Conservation (phyloP, 2,888 invertebrate genomes). For the Thera britannica region DNA sequence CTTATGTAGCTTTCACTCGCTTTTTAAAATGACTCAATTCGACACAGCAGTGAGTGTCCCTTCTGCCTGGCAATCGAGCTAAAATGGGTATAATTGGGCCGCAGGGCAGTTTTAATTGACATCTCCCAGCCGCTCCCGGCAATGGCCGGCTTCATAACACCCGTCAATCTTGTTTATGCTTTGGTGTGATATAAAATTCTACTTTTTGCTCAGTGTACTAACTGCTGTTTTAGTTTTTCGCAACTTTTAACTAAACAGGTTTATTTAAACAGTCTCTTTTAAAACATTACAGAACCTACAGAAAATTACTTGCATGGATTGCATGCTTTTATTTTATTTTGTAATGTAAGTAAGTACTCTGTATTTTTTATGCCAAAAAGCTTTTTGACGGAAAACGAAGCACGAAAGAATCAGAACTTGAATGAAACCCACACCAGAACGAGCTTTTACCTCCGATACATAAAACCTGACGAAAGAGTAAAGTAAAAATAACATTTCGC, state of each 20-base stretch:
- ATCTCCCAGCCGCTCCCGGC: constrained; percentile 51
- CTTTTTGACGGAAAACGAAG: not conserved
- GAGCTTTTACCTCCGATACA: constrained; percentile 17
- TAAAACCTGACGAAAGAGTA: constrained; percentile 44
- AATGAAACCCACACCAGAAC: not conserved
- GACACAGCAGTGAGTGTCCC: constrained; percentile 47
- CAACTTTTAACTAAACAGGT: not conserved
- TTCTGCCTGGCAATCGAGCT: constrained; percentile 60
- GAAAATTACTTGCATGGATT: no score
- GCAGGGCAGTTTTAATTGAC: constrained; percentile 74
- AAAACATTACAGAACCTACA: not conserved
- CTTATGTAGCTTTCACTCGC: not conserved
- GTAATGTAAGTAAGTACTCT: no score
- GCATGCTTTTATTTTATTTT: no score
- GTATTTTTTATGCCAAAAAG: not conserved
- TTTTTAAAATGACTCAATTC: constrained; percentile 47
- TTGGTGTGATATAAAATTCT: constrained; percentile 13
- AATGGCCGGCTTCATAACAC: constrained; percentile 41
- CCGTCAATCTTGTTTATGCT: constrained; percentile 46
- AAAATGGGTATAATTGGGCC: constrained; percentile 75
- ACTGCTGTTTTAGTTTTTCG: not conserved
- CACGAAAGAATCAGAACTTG: not conserved
- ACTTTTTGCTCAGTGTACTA: not conserved
- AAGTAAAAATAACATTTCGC: constrained; percentile 47
- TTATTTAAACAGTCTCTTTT: not conserved